These are phyloP conservation scores for Pagetopsis macropterus DNA, from an alignment of 2,797 vertebrate species.

Conservation along the genomic window DNA sequence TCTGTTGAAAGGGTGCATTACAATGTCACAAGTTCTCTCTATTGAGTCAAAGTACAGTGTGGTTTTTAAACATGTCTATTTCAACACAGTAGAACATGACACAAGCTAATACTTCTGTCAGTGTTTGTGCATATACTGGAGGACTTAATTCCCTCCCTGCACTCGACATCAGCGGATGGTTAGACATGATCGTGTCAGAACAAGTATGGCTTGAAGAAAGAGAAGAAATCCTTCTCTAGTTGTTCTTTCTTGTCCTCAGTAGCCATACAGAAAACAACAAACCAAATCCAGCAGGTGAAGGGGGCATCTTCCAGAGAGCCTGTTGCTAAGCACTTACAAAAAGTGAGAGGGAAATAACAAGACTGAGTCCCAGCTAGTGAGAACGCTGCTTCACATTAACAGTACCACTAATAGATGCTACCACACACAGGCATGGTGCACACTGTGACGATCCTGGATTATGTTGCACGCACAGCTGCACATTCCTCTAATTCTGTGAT, in stretches of 20 bases:
- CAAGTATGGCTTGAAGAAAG: neutral
- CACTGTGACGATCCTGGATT: slow-evolving; percentile 26
- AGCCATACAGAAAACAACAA: slow-evolving; percentile 24
- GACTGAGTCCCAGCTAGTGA: slow-evolving; percentile 40
- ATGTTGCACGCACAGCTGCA: slow-evolving; percentile 52
- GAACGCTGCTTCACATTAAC: slow-evolving; percentile 44
- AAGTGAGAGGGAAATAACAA: slow-evolving; percentile 65
- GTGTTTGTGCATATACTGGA: slow-evolving; percentile 68
- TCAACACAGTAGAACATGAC: slow-evolving; percentile 78
- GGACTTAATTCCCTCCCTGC: slow-evolving; percentile 59
- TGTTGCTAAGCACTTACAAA: slow-evolving; percentile 58
- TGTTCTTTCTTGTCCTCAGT: slow-evolving; percentile 7
- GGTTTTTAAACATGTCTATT: slow-evolving; percentile 77
- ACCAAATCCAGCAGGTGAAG: slow-evolving; percentile 35
- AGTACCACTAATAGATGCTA: slow-evolving; percentile 22
- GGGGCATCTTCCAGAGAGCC: slow-evolving; percentile 27
- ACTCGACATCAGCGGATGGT: slow-evolving; percentile 47
- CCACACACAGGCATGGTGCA: slow-evolving; percentile 9
- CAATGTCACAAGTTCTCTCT: slow-evolving; percentile 80
- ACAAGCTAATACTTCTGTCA: slow-evolving; percentile 73
- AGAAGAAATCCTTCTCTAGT: neutral
- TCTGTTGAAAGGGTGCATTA: slow-evolving; percentile 80
- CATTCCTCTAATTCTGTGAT: slow-evolving; percentile 37
- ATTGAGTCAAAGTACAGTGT: slow-evolving; percentile 84
- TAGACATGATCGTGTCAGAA: slow-evolving; percentile 29